Percentiles rank a stretch among this genome's conserved stretches.
Evolutionary conservation across 2,113 vertebrate genomes (phyloP).

Genomic region (Daphoenositta chrysoptera): DNA sequence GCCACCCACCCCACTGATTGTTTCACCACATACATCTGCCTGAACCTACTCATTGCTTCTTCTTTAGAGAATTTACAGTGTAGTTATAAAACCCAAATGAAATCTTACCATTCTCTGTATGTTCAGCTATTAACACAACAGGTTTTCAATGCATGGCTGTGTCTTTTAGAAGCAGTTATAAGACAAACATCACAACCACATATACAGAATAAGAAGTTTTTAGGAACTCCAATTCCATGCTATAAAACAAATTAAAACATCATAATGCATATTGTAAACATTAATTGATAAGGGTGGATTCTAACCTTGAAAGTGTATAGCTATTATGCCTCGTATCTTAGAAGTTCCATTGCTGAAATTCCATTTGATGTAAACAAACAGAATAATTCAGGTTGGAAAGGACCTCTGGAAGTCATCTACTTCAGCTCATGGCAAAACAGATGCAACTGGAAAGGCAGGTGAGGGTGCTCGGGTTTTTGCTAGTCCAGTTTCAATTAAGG

Average conservation of each 20-base stretch:
- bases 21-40: neutral
- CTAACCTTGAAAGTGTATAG: neutral
- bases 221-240: neutral
- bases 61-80: neutral
- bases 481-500: neutral
- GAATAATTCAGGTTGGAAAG: neutral
- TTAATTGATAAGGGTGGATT: neutral
- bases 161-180: neutral
- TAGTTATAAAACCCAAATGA: neutral
- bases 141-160: neutral
- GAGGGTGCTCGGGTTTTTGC: neutral
- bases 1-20: neutral
- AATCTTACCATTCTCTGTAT: neutral
- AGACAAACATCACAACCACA: neutral
- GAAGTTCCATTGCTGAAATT: neutral
- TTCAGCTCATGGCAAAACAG: neutral
- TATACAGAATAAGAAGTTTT: neutral
- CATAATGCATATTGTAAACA: neutral
- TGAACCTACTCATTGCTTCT: neutral
- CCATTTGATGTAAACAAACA: neutral
- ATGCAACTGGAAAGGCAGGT: neutral
- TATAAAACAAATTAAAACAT: neutral
- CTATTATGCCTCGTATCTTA: neutral
- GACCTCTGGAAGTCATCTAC: neutral
- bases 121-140: neutral